A percentile compares a stretch with the other conserved stretches of the same genome.
phyloP scores from a whole-genome alignment of 2,888 invertebrate species.

The Trachelus troglodyta region DNA sequence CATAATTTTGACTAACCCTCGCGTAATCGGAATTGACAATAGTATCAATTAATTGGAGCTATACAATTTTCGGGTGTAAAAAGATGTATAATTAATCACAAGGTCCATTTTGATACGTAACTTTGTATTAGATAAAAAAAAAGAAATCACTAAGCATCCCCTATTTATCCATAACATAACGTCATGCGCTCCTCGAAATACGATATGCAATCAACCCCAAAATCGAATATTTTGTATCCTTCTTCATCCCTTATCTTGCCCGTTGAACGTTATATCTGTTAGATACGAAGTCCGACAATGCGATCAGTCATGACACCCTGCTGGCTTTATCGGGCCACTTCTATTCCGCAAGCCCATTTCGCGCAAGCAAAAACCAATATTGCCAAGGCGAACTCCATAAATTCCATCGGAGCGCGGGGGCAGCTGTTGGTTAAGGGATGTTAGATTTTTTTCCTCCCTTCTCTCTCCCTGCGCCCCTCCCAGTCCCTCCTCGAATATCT shows the following conservation, averaged over 20 bases:
- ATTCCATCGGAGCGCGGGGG: background rate
- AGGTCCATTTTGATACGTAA: background rate
- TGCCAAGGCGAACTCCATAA: slow-evolving; percentile 1
- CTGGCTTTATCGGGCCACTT: slow-evolving; percentile 2
- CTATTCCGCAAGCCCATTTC: background rate
- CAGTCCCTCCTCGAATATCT: background rate
- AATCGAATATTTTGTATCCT: too few relatives aligned
- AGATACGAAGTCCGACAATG: background rate
- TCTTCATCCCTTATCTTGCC: too few relatives aligned
- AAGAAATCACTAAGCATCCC: background rate
- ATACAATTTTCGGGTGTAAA: background rate
- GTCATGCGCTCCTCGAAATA: too few relatives aligned
- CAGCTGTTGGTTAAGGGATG: background rate
- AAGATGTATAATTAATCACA: background rate
- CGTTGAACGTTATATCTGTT: background rate
- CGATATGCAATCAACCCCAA: too few relatives aligned
- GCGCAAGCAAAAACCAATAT: background rate
- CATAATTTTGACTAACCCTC: background rate
- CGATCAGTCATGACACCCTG: slow-evolving; percentile 4
- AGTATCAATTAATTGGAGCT: background rate
- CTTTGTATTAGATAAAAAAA: background rate
- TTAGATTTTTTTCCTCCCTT: background rate
- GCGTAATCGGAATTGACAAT: too few relatives aligned
- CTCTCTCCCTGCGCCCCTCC: too few relatives aligned
- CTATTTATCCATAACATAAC: too few relatives aligned